phyloP scores from a whole-genome alignment of 1,140 invertebrate species.

The Trypoxylus dichotomus region DNA sequence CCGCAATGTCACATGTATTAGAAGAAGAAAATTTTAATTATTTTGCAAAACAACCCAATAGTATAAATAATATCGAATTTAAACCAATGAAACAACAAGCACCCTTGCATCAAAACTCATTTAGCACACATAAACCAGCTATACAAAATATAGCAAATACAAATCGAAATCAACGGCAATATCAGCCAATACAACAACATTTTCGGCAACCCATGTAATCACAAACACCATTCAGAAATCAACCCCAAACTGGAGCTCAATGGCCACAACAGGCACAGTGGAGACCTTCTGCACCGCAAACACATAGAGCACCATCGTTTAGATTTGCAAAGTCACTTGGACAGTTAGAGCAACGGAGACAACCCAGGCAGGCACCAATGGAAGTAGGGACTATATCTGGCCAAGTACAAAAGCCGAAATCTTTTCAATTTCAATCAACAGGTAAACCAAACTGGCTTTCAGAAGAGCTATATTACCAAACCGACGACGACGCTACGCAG shows the following conservation, averaged over 20 bases:
- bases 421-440: background rate
- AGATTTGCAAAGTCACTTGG: background rate
- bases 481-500: background rate
- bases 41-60: conserved; percentile 18
- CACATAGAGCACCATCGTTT: background rate
- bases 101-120: background rate
- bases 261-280: background rate
- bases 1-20: background rate
- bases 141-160: background rate
- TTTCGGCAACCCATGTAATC: background rate
- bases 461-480: background rate
- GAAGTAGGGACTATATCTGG: background rate
- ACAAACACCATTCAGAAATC: background rate
- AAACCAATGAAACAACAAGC: conserved; percentile 9
- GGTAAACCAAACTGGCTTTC: background rate
- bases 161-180: background rate
- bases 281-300: background rate
- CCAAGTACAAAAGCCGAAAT: background rate
- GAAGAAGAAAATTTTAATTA: conserved; percentile 26
- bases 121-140: background rate
- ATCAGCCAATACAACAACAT: background rate
- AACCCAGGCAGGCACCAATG: too few species aligned
- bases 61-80: background rate
- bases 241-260: background rate
- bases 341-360: background rate